These are phyloP conservation scores for Exephanes ischioxanthus DNA, from an alignment of 2,888 invertebrate genomes.

Conservation along the genomic window DNA sequence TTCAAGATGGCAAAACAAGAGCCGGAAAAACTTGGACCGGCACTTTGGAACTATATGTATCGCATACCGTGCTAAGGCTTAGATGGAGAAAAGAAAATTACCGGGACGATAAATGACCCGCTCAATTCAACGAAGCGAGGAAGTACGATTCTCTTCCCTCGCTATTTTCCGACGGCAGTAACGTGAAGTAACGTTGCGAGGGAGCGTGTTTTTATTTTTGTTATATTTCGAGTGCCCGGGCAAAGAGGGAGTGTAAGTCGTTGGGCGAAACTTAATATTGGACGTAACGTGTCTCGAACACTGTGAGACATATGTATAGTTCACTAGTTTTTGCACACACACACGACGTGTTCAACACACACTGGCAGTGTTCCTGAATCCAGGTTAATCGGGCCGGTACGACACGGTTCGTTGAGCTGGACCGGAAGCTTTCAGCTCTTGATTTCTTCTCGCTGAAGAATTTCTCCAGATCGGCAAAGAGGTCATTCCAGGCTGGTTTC, in stretches of 20 bases:
- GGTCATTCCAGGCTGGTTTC: background rate
- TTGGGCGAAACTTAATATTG: constrained; percentile 4
- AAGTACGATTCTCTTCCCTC: constrained; percentile 40
- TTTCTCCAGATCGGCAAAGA: background rate
- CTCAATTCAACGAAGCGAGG: constrained; percentile 55
- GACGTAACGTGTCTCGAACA: constrained; percentile 11
- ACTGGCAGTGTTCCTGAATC: constrained; percentile 42
- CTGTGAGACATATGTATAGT: background rate
- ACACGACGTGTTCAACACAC: background rate
- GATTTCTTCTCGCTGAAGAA: constrained; percentile 7
- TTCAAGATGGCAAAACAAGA: no score
- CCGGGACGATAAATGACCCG: constrained; percentile 59
- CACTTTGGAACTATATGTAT: constrained; percentile 3
- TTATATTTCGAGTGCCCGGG: background rate
- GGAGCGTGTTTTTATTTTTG: background rate
- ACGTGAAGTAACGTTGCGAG: constrained; percentile 14
- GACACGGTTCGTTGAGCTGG: constrained; percentile 39
- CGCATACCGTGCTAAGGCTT: constrained; percentile 32
- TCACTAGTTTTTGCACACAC: background rate
- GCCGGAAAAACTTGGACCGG: background rate
- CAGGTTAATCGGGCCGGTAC: constrained; percentile 65
- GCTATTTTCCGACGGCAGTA: constrained; percentile 45
- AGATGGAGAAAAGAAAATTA: constrained; percentile 42
- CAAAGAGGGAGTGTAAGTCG: constrained; percentile 4
- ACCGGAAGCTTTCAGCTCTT: constrained; percentile 26